Base-by-base conservation (phyloP, 2,113 vertebrate species). In the Oreotrochilus melanogaster region DNA sequence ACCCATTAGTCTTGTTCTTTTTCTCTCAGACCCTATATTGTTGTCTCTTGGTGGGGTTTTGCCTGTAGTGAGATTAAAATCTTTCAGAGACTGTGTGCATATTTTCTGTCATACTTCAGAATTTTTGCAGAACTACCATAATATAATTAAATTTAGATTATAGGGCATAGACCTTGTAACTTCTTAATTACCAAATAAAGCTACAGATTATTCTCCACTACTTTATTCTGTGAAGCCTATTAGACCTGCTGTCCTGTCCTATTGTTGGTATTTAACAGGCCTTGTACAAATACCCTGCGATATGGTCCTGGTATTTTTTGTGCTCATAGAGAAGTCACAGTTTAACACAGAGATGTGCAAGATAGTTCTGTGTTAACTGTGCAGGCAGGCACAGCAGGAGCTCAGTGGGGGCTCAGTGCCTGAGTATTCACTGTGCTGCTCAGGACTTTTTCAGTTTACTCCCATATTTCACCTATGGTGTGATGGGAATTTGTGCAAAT, bases 31-130 rank as follows among this genome's bases (percentile, higher is more conserved):
- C 18, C 18, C 51, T 42, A 2, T 23, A 16, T 66, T 75, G 27
- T 45, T 80, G 72, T 78, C 60, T 62, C 56, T 80, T 71, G 21
- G 25, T 90, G 51, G 76, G 37, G n/a, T 86, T 92, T 94, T 80
- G 16, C 57, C 50, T 86, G 25, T 60, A 53, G 42, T 88, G 58
- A 73, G 56, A 80, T 74, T 16, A 86, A 84, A 81, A 67, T 84
- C 70, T 82, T 65, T 61, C 25, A n/a, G 54, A 76, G 47, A 24
- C 5, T 11, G 11, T 25, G 9, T 81, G 33, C 86, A 91, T 95
- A 22, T 87, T 86, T 95, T 73, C 28, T 78, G 7, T 79, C 37
- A 80, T 51, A 47, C 31, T 62, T 50, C 64, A 64, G 33, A 14
- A 65, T 62, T 78, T 90, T 80, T 91, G 10, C 19, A 70, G 64